Base-by-base conservation (phyloP, 1,140 invertebrate species). In the Megalonaias nervosa region DNA sequence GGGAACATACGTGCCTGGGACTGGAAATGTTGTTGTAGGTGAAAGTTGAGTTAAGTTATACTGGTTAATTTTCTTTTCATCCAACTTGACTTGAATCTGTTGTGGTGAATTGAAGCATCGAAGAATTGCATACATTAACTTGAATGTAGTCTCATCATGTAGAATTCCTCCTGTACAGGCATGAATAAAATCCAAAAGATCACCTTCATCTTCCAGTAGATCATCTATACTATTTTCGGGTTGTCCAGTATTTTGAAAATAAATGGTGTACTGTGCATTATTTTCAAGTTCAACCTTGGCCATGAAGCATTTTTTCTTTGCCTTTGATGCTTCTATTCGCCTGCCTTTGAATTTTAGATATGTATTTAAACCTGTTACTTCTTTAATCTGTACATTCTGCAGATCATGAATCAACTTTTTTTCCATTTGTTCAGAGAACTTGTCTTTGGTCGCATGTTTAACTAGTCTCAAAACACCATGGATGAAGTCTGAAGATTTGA, bases 1-100 rank as follows among this genome's bases (percentile, higher is more conserved):
- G 16, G 64, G 48, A 14, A 77, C 62, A 21, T 75, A 75, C 48
- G 74, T 75, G 16, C 74, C 74, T 31, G 66, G 74, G 14, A 5
- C 15, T n/a, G 74, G 74, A 75, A 75, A 75, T 5, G 57, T n/a
- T 31, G 26, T 17, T 61, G 19, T 26, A 67, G 3, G 26, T 66
- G 13, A 21, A 23, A 13, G 26, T 1, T 14, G 31, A 16, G 26
- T 65, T 26, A 26, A 13, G 13, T 74, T 31, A 26, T 58, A 74
- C 1, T n/a, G 15, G n/a, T 67, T 21, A 31, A 74, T 67, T 16
- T 57, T 56, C 17, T 56, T 21, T n/a, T 31, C 15, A 16, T 74
- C 64, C 57, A 74, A 31, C n/a, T 66, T 16, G 13, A 31, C 55
- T 12, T 15, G 21, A 4, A 73, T 31, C 21, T 56, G 48, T 23